These are phyloP conservation scores for Euplagia quadripunctaria DNA, from an alignment of 2,888 invertebrate genomes.

Conservation along the genomic window DNA sequence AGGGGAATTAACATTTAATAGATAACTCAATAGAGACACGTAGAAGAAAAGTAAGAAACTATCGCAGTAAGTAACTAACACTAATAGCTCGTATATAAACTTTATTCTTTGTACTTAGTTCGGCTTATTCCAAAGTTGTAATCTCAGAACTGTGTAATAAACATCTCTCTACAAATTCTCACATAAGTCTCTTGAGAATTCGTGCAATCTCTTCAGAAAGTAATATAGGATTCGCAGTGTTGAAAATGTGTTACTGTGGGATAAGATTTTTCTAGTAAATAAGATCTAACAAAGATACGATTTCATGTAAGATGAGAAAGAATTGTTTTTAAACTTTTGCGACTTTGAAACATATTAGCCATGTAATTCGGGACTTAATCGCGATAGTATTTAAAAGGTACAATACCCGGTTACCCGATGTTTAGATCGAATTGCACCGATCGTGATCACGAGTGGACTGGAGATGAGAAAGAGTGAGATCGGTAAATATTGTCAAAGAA, in stretches of 20 bases:
- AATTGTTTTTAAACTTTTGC: no score
- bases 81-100: not conserved
- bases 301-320: not conserved
- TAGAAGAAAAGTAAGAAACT: no score
- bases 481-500: no score
- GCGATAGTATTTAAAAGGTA: no score
- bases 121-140: not conserved
- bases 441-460: no score
- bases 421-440: no score
- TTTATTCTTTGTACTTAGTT: not conserved
- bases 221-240: slow-evolving; percentile 7
- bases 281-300: not conserved
- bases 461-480: no score
- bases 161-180: slow-evolving; percentile 10
- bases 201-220: not conserved
- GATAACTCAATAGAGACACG: no score
- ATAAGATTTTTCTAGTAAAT: slow-evolving; percentile 9
- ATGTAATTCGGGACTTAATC: no score
- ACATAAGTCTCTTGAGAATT: slow-evolving; percentile 3
- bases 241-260: slow-evolving; percentile 5
- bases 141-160: slow-evolving; percentile 4
- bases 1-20: no score
- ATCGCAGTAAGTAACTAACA: not conserved
- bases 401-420: no score
- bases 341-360: not conserved